These are phyloP conservation scores for Odontocolon sp. DNA, from an alignment of 2,888 invertebrate species.

Conservation along the genomic window DNA sequence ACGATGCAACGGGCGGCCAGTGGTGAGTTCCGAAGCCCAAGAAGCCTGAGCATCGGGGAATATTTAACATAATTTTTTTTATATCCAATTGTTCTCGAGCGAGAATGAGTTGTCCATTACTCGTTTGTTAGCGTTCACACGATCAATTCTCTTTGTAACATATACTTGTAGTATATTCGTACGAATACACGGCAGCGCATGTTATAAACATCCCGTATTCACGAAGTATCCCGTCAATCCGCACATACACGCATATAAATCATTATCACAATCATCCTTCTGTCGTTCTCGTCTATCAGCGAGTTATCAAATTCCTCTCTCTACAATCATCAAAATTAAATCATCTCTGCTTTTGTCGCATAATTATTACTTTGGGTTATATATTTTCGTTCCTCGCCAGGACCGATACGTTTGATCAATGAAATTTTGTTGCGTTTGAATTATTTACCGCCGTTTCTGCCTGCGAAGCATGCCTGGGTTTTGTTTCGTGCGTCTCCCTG, in stretches of 20 bases:
- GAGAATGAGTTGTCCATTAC: slow-evolving; percentile 2
- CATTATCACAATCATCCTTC: background rate
- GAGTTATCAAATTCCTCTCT: too few species aligned
- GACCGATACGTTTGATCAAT: slow-evolving; percentile 13
- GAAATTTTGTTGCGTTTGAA: slow-evolving; percentile 15
- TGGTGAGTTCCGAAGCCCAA: slow-evolving; percentile 75
- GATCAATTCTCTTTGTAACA: slow-evolving; percentile 41
- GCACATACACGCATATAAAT: background rate
- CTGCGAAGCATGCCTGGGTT: slow-evolving; percentile 53
- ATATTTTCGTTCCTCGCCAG: too few species aligned
- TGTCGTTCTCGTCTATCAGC: background rate
- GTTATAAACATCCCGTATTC: slow-evolving; percentile 32
- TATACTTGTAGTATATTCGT: slow-evolving; percentile 25
- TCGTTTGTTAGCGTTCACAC: slow-evolving; percentile 57
- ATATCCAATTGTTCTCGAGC: slow-evolving; percentile 6
- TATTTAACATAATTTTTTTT: slow-evolving; percentile 7
- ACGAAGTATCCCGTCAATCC: slow-evolving; percentile 21
- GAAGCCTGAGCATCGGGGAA: slow-evolving; percentile 60
- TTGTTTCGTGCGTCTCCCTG: slow-evolving; percentile 13
- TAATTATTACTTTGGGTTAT: slow-evolving; percentile 10
- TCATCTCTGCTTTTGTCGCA: slow-evolving; percentile 25
- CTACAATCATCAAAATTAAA: background rate
- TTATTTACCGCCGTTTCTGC: slow-evolving; percentile 36
- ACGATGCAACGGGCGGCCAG: slow-evolving; percentile 78
- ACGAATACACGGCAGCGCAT: slow-evolving; percentile 39